phyloP scores from a whole-genome alignment of 64 coral and sea anemone species.

The Acropora yongei region DNA sequence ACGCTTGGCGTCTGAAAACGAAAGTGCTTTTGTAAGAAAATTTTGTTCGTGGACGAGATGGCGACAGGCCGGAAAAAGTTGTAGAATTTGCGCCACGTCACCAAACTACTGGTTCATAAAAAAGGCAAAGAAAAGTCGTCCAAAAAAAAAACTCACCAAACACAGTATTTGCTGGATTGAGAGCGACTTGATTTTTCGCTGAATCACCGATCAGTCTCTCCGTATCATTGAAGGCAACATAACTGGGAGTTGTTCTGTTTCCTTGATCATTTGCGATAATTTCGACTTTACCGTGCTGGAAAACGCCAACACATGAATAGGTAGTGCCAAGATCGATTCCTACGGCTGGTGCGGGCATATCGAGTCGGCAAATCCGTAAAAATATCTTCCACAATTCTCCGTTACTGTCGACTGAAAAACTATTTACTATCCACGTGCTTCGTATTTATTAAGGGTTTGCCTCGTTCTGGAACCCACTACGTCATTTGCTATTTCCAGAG shows the following conservation, averaged over 20 bases:
- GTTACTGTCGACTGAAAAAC: not conserved
- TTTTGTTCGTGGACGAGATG: not conserved
- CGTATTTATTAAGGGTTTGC: not conserved
- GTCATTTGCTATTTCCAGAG: conserved; percentile 9
- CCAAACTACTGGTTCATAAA: not conserved
- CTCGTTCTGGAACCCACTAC: conserved; percentile 34
- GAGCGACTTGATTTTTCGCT: conserved; percentile 87
- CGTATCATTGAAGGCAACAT: conserved; percentile 78
- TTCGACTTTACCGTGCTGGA: conserved; percentile 88
- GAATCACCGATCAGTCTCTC: conserved; percentile 83
- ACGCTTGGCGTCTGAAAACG: conserved; percentile 77
- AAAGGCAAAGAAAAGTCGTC: not conserved
- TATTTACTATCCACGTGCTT: not conserved
- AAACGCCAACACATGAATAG: conserved; percentile 87
- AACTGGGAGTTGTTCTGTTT: conserved; percentile 84
- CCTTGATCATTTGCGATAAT: conserved; percentile 89
- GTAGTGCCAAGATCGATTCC: conserved; percentile 92
- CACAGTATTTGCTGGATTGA: conserved; percentile 79
- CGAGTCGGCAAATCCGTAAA: not conserved
- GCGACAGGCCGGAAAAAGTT: not conserved
- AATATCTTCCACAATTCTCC: not conserved
- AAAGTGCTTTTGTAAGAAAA: conserved; percentile 20
- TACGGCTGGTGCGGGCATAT: conserved; percentile 63
- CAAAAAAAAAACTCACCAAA: conserved; percentile 59
- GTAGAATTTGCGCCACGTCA: not conserved